Base-by-base conservation (phyloP, 2,797 vertebrate species). In the Pagetopsis macropterus region DNA sequence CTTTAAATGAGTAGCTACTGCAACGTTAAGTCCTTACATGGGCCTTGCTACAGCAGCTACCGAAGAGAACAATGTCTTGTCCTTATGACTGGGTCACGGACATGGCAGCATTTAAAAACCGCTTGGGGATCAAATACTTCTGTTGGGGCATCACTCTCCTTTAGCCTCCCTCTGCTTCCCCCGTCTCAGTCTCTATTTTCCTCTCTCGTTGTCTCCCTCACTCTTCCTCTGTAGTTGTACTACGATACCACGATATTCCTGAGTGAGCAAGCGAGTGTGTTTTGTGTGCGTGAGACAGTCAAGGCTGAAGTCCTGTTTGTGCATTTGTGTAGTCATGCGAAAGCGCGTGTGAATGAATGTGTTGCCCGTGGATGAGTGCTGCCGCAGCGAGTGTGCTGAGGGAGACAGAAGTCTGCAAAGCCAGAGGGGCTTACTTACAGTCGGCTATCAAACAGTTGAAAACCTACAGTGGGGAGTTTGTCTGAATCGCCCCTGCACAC, bases 321-420 rank as follows among this genome's bases (percentile, higher is more conserved):
- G 87, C 87, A 87, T 92, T 91, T 89, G 91, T 67, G 88, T 19
- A 87, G 82, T 88, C 88, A 87, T 87, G 88, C 84, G 75, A 89
- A 76, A 89, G 84, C 68, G 64, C 73, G 82, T 88, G 91, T 86
- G 91, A 90, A 83, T 84, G 83, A 88, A 68, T 65, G 85, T 73
- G 84, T 60, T 76, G 83, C 85, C 71, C 12, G 76, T 78, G 82
- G 72, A 81, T 79, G 91, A 84, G 82, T 87, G 90, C 75, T 58
- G 77, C 49, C 10, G 83, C 75, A 70, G 65, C 51, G 57, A 83
- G 83, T 69, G 78, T 70, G 76, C 82, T 57, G 79, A 79, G 79
- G 71, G 82, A 92, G 86, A 81, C 78, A 81, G 78, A 66, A 82
- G 82, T 84, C 88, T 84, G 78, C 78, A 78, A 77, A 72, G 63